Evolutionary conservation across 64 coral and sea anemone species (phyloP).

Genomic region (Montipora sp.): DNA sequence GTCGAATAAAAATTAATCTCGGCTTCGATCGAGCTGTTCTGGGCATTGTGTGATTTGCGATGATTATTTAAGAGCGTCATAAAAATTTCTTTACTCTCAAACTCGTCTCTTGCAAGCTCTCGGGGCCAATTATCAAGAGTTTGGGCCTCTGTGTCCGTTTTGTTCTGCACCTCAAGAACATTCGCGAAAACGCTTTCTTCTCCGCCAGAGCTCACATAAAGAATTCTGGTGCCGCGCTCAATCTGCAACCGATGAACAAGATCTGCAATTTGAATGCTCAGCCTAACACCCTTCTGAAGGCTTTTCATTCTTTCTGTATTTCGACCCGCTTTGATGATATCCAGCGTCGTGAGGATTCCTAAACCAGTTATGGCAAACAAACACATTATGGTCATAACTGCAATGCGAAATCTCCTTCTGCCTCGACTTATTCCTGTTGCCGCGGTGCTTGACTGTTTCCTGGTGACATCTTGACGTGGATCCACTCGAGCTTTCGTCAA

Average conservation of each 20-base stretch:
- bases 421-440: not conserved
- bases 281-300: conserved; percentile 12
- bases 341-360: conserved; percentile 46
- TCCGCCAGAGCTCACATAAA: conserved; percentile 69
- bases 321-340: not conserved
- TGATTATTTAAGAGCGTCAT: conserved; percentile 2
- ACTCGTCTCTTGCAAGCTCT: not conserved
- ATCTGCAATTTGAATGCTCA: conserved; percentile 56
- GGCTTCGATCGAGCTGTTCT: conserved; percentile 30
- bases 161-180: not conserved
- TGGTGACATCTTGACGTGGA: not conserved
- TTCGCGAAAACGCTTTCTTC: not conserved
- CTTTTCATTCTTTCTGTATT: not conserved
- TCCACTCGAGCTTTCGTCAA: not conserved
- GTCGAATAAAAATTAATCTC: conserved; percentile 55
- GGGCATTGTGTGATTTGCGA: not conserved
- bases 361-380: conserved; percentile 58
- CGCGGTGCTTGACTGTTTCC: no score
- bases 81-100: conserved; percentile 16
- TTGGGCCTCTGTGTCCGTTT: not conserved
- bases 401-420: conserved; percentile 11
- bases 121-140: conserved; percentile 9
- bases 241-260: conserved; percentile 80
- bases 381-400: conserved; percentile 25
- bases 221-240: conserved; percentile 68